A percentile compares a stretch with the other conserved stretches of the same genome.
These are phyloP conservation scores for Dryomyza anilis DNA, from an alignment of 2,888 invertebrate species.

Conservation along the genomic window DNA sequence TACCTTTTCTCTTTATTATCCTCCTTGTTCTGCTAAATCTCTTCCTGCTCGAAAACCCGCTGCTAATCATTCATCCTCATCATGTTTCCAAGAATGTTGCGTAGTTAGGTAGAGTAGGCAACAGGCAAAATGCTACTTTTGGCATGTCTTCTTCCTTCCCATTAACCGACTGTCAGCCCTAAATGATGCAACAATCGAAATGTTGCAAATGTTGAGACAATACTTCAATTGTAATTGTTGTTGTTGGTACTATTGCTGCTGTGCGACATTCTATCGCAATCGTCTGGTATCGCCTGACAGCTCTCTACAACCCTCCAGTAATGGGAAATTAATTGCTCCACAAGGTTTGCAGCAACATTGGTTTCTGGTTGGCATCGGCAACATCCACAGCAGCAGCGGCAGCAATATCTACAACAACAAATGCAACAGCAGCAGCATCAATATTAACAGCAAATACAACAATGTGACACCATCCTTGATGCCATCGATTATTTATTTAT, in stretches of 20 bases:
- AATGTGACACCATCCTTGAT: constrained; percentile 25
- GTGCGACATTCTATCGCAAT: constrained; percentile 24
- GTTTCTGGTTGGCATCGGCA: not conserved
- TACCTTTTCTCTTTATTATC: too few species aligned
- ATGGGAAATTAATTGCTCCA: constrained; percentile 43
- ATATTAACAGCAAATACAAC: not conserved
- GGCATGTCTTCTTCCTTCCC: not conserved
- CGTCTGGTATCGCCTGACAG: constrained; percentile 32
- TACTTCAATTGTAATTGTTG: not conserved
- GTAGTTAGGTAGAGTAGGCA: not conserved
- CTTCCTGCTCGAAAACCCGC: too few species aligned
- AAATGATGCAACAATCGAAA: constrained; percentile 17
- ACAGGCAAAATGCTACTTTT: not conserved
- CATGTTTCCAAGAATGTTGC: constrained; percentile 34
- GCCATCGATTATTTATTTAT: constrained; percentile 43
- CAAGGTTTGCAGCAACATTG: constrained; percentile 22
- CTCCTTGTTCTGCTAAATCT: too few species aligned
- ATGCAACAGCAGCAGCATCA: not conserved
- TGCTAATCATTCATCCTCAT: constrained; percentile 37
- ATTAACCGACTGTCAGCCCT: not conserved
- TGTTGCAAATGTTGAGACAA: constrained; percentile 14
- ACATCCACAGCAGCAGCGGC: not conserved
- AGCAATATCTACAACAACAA: not conserved
- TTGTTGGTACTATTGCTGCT: not conserved
- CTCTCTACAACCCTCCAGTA: constrained; percentile 32